A percentile compares a stretch with the other conserved stretches of the same genome.
Conservation (phyloP, 23 tunicate genomes). For the Trididemnum miniatum region DNA sequence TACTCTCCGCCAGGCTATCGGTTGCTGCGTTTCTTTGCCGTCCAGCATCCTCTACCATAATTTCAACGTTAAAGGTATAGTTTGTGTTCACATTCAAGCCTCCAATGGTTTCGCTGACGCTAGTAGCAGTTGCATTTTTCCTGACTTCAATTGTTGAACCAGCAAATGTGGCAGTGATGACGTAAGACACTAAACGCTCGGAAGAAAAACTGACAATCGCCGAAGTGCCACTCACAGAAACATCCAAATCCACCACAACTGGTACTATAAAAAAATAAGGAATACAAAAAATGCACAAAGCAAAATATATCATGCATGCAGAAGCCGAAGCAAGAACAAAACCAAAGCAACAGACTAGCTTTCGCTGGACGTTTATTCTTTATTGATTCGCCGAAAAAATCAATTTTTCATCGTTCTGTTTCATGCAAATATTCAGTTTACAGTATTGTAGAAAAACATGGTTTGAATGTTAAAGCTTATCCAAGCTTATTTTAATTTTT, state of each 20-base stretch:
- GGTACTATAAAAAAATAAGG: neutral
- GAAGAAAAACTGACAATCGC: neutral
- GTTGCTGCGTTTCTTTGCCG: neutral
- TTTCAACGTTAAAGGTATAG: constrained; percentile 1
- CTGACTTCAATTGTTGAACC: neutral
- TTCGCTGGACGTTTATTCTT: too few relatives aligned
- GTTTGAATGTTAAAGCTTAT: too few relatives aligned
- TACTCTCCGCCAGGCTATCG: neutral
- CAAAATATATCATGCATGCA: too few relatives aligned
- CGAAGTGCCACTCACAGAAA: neutral
- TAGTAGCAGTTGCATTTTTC: neutral
- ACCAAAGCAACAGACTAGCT: too few relatives aligned
- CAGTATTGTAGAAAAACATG: too few relatives aligned
- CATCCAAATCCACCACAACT: neutral
- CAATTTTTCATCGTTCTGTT: too few relatives aligned
- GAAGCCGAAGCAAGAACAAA: too few relatives aligned
- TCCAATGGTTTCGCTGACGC: neutral
- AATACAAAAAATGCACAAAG: too few relatives aligned
- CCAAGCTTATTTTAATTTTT: too few relatives aligned
- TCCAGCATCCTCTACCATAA: neutral
- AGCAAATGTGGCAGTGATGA: neutral
- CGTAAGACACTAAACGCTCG: constrained; percentile 16
- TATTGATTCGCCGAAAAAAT: too few relatives aligned
- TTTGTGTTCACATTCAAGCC: constrained; percentile 2
- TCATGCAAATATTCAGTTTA: too few relatives aligned